phyloP scores from a whole-genome alignment of 1,140 invertebrate genomes.

The Tetragonula clypearis region DNA sequence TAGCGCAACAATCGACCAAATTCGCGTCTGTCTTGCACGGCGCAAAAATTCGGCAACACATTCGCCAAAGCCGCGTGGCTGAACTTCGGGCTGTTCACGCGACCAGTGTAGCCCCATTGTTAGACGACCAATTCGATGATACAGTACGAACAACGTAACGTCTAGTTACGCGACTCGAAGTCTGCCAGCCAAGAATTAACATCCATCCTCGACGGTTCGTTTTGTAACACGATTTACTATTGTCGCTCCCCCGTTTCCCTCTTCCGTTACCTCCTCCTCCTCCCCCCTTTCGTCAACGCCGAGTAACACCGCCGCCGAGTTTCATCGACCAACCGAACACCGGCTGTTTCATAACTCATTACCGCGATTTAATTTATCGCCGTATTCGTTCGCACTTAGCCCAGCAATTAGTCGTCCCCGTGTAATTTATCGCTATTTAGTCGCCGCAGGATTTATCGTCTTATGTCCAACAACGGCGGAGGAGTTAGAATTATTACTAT shows the following conservation, averaged over 20 bases:
- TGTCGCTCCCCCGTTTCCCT: neutral
- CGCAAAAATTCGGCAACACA: no score
- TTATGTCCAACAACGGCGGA: conserved; percentile 8
- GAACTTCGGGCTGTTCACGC: no score
- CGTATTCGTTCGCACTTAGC: conserved; percentile 56
- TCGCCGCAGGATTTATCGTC: conserved; percentile 50
- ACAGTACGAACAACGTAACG: no score
- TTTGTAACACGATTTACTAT: neutral
- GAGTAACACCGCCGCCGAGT: neutral
- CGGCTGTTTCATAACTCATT: conserved; percentile 52
- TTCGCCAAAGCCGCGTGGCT: no score
- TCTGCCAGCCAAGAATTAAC: neutral
- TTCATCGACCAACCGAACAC: conserved; percentile 20
- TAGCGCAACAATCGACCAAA: no score
- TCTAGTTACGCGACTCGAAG: no score
- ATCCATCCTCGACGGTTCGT: neutral
- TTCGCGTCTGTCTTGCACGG: no score
- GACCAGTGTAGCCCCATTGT: no score
- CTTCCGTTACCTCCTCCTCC: neutral
- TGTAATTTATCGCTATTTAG: conserved; percentile 50
- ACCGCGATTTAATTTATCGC: conserved; percentile 48
- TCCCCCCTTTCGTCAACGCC: no score
- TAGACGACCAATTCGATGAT: no score
- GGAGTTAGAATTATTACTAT: conserved; percentile 29
- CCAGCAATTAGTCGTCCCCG: conserved; percentile 43